phyloP scores from a whole-genome alignment of 2,888 invertebrate species.

The Erpobdella octoculata region DNA sequence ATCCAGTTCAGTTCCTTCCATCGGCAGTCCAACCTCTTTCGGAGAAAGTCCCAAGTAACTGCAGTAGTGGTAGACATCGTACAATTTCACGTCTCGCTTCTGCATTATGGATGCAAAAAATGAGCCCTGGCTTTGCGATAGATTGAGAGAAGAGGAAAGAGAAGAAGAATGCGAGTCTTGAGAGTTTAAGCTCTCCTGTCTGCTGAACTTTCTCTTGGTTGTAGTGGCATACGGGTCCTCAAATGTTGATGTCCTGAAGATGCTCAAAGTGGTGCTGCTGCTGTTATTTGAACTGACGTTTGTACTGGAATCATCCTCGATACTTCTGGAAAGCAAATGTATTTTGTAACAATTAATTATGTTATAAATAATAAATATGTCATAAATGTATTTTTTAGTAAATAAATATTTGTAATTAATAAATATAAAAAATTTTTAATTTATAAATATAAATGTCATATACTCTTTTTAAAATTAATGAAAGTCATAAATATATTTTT shows the following conservation, averaged over 20 bases:
- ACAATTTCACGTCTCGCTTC: background rate
- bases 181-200: background rate
- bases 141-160: background rate
- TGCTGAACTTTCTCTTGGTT: background rate
- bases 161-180: background rate
- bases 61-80: background rate
- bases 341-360: no score
- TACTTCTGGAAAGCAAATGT: no score
- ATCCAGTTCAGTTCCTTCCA: background rate
- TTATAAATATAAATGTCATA: background rate
- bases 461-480: background rate
- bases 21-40: background rate
- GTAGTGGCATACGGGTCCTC: constrained; percentile 8
- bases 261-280: background rate
- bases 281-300: no score
- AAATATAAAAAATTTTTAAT: no score
- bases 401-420: no score
- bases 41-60: background rate
- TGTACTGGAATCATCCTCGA: background rate
- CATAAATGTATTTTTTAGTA: no score
- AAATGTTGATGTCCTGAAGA: background rate
- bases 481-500: background rate
- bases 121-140: no score
- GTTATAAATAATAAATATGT: no score
- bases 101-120: no score